These are phyloP conservation scores for Lophotis ruficrista DNA, from an alignment of 2,113 vertebrate genomes.

Conservation along the genomic window DNA sequence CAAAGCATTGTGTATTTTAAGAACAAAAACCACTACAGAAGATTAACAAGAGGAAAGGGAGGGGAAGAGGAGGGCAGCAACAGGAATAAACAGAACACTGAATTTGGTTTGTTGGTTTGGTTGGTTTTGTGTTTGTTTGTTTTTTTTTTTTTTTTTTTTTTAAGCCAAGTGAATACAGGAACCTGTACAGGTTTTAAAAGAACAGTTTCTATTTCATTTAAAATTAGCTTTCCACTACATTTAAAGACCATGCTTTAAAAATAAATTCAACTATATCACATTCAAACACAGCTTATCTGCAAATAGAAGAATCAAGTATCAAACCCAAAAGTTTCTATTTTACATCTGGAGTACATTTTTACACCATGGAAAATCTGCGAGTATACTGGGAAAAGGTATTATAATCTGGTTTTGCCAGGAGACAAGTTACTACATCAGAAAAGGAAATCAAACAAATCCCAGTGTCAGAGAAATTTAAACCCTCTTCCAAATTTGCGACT, in stretches of 20 bases:
- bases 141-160: background rate
- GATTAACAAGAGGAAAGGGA: background rate
- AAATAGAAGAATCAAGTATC: background rate
- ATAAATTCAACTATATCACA: background rate
- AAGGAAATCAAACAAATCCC: background rate
- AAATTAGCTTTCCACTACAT: background rate
- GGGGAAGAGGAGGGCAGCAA: background rate
- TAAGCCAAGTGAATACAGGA: background rate
- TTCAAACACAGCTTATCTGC: background rate
- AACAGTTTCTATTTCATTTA: background rate
- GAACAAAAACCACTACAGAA: background rate
- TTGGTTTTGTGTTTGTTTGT: too few relatives aligned
- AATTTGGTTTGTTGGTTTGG: background rate
- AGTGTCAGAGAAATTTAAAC: background rate
- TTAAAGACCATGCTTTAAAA: background rate
- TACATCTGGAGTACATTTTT: background rate
- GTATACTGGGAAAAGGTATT: background rate
- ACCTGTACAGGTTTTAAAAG: background rate
- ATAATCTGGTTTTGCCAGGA: background rate
- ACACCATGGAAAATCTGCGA: background rate
- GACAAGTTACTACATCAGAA: background rate
- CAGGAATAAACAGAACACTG: background rate
- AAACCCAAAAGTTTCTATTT: background rate
- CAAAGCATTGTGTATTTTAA: background rate
- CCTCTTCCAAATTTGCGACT: background rate